Base-by-base conservation (phyloP, 2,888 invertebrate genomes). In the Himalopsyche japonica region DNA sequence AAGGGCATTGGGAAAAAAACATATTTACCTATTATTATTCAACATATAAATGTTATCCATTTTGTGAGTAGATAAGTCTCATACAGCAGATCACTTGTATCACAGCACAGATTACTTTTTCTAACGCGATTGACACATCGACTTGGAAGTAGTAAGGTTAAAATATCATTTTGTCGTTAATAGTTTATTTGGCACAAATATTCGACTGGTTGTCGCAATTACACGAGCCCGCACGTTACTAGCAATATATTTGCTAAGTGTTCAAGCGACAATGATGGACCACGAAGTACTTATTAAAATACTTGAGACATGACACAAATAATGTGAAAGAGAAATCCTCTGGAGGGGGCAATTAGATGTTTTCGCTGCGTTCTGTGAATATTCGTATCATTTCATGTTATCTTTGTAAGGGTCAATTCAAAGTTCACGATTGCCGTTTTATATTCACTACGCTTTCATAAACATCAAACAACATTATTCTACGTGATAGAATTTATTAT, bases 381-480 rank as follows among this genome's bases (percentile, higher is more conserved):
- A 32, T 76, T 84, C 79, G 76, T 81, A 78, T 18, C 76, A 27
- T 12, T 20, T 57, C 57, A 57, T 57, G 80, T 78, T 84, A 84
- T 84, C 84, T 57, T 76, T 30, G 77, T n/a, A 80, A 49, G 76
- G 84, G 84, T 84, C 87, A 91, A 88, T 89, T 89, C 89, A 88
- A 89, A 90, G 89, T 87, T 88, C 86, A 87, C 87, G 86, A 20
- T 57, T 57, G 57, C 20, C 20, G 57, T 57, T 57, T 88, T 89
- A 87, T 24, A 27, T 88, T 89, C 82, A 89, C 89, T 85, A 89
- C 89, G 91, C 90, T 91, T 88, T 64, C 70, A 30, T 30, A 79
- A 48, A 79, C 47, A 47, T 79, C 49, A 20, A 47, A 79, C 79
- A 32, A 57, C 57, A 57, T 57, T 57, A 20, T 57, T 57, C 57